Evolutionary conservation across 2,888 invertebrate species (phyloP), one percentile per base, ranked within the genome.

Genomic region (Acronicta leporina): DNA sequence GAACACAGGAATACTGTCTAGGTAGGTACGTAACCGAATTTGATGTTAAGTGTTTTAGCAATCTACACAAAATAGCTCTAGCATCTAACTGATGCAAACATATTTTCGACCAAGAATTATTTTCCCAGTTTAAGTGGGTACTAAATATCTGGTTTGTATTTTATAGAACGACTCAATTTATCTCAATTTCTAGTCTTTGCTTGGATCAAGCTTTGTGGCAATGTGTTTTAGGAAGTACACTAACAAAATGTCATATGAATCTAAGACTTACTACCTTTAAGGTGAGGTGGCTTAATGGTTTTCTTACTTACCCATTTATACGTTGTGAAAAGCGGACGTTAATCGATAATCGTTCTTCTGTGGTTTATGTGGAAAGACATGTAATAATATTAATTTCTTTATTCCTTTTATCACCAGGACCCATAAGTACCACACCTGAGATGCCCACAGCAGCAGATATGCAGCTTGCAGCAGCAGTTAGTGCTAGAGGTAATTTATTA

Each of bases 391-490:
- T 57, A 8, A 57, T 68, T 41, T 16, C 16, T n/a, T 40, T n/a
- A 27, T 25, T n/a, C 10, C 25, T 0, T 64, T 68, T 68, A 52
- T 63, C 16, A 42, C 0, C 86, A 94, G 94, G 94, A 55, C 94
- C 94, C 38, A 94, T 94, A 64, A 94, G 94, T 70, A 94, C 94
- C 0, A 94, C 94, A 40, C 93, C 94, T 25, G 94, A 94, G 69
- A 91, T 94, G 91, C 94, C 94, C 27, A 94, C 94, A 0, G 94
- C 94, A 33, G 92, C 94, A 2, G 94, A 94, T 20, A 94, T 92
- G 92, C 93, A 94, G 60, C 81, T 92, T 7, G 92, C 93, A 20
- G 94, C 94, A 15, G 91, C 92, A 13, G 91, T 92, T 41, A 91
- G 90, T 58, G 90, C 91, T 9, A 90, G 84, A 89, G 94, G 94